A percentile compares a stretch with the other conserved stretches of the same genome.
Conservation (phyloP, 1,140 invertebrate genomes). For the Drosophila orena region DNA sequence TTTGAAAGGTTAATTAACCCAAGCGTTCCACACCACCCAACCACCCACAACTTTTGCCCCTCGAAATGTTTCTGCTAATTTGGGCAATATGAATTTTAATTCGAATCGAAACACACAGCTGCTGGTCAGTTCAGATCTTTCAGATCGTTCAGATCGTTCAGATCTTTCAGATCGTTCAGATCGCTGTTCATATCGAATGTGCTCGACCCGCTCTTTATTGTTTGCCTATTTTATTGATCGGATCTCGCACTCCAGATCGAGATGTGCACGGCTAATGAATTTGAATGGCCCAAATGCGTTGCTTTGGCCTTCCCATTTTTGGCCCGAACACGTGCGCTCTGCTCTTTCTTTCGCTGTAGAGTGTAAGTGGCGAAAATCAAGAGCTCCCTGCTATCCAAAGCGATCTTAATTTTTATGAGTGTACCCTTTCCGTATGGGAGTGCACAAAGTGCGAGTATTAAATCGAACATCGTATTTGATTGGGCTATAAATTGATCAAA, state of each 20-base stretch:
- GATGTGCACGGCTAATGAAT: constrained; percentile 51
- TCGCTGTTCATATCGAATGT: background rate
- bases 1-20: constrained; percentile 39
- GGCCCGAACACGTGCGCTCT: constrained; percentile 39
- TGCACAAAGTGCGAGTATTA: constrained; percentile 18
- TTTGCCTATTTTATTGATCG: constrained; percentile 55
- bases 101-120: constrained; percentile 14
- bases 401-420: constrained; percentile 25
- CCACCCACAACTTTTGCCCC: background rate
- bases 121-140: constrained; percentile 19
- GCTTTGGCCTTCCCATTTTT: constrained; percentile 20
- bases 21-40: constrained; percentile 6
- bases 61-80: constrained; percentile 36
- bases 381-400: constrained; percentile 1
- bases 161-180: too few species aligned
- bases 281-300: constrained; percentile 44
- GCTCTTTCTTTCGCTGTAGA: constrained; percentile 1
- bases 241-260: constrained; percentile 41
- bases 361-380: background rate
- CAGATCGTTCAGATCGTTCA: constrained; percentile 1
- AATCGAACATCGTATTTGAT: constrained; percentile 10
- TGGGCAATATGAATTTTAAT: constrained; percentile 45
- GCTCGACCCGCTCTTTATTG: constrained; percentile 38
- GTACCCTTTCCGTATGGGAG: constrained; percentile 11
- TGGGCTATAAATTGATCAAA: constrained; percentile 14